Conservation (phyloP, 2,113 vertebrate species). For the Panurus biarmicus region DNA sequence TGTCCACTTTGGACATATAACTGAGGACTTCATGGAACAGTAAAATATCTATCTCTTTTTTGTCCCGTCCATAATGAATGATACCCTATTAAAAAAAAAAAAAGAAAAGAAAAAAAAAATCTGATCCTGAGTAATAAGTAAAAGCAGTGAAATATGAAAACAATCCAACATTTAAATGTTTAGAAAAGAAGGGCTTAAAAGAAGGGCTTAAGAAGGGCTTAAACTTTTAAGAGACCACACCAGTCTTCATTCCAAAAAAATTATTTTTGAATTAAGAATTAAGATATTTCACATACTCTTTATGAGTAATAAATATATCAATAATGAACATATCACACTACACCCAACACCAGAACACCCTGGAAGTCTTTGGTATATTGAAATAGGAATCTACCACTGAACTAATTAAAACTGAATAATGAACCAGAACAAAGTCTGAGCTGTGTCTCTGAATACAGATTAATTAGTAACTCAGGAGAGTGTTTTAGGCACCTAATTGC, state of each 20-base stretch:
- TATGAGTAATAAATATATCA: neutral
- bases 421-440: neutral
- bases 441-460: neutral
- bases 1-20: conserved; percentile 84
- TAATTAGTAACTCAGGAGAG: neutral
- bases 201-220: neutral
- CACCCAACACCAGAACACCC: neutral
- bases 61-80: conserved; percentile 89
- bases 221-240: neutral
- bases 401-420: neutral
- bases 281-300: neutral
- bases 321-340: neutral
- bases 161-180: neutral
- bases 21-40: conserved; percentile 92
- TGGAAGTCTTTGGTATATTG: neutral
- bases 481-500: neutral
- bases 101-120: neutral
- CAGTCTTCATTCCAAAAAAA: neutral
- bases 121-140: neutral
- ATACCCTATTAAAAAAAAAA: conserved; percentile 74
- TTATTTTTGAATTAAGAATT: neutral
- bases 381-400: neutral
- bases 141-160: neutral
- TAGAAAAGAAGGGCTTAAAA: neutral
- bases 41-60: conserved; percentile 85